phyloP scores from a whole-genome alignment of 2,888 invertebrate genomes.

The Tiphia femorata region DNA sequence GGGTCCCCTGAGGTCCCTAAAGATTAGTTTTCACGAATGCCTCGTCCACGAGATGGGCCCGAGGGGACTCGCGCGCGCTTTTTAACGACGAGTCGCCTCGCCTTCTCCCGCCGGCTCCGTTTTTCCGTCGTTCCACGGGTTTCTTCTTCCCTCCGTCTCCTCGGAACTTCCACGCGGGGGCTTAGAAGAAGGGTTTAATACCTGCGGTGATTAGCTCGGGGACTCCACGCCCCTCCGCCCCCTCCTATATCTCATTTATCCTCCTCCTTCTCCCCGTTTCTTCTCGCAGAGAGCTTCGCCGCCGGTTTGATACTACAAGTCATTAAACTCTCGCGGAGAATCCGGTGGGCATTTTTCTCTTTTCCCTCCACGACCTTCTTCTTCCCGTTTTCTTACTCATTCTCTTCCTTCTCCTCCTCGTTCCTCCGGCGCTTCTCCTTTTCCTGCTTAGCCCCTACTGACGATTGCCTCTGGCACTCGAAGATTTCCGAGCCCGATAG shows the following conservation, averaged over 20 bases:
- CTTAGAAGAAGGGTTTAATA: slow-evolving; percentile 24
- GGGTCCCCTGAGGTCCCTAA: no score
- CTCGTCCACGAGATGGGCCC: no score
- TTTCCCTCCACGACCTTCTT: not conserved
- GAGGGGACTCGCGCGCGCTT: not conserved
- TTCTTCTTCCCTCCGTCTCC: not conserved
- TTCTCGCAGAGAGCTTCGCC: no score
- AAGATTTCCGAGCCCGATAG: slow-evolving; percentile 45
- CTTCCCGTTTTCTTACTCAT: not conserved
- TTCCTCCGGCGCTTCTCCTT: slow-evolving; percentile 4
- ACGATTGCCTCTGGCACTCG: slow-evolving; percentile 39
- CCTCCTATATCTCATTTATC: slow-evolving; percentile 28
- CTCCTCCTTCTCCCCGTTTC: slow-evolving; percentile 8
- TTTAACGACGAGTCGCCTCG: not conserved
- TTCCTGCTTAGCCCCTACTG: slow-evolving; percentile 9
- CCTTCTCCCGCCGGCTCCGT: not conserved
- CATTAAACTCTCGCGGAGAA: slow-evolving; percentile 28
- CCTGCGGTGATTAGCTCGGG: slow-evolving; percentile 24
- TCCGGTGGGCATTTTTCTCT: slow-evolving; percentile 10
- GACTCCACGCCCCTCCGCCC: slow-evolving; percentile 11
- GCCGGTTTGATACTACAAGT: slow-evolving; percentile 40
- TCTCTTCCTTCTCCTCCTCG: slow-evolving; percentile 23
- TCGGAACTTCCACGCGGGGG: no score
- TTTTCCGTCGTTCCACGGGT: not conserved
- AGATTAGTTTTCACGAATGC: no score